These are phyloP conservation scores for Moxostoma hubbsi DNA, from an alignment of 2,797 vertebrate species.

Conservation along the genomic window DNA sequence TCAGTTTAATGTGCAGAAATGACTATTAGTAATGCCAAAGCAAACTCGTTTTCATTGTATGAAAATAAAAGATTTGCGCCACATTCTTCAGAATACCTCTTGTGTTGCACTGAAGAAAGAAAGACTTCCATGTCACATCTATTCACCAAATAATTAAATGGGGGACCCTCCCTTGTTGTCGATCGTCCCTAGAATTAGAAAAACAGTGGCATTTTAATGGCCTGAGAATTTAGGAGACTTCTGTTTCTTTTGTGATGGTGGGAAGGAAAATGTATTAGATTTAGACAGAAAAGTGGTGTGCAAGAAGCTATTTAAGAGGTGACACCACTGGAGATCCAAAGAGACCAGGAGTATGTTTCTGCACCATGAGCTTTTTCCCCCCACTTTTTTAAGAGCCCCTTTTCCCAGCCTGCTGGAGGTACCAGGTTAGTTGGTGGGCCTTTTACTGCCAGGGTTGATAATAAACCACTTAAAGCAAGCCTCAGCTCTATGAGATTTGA, in stretches of 20 bases:
- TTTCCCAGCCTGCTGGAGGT: constrained; percentile 40
- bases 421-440: constrained; percentile 40
- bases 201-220: constrained; percentile 31
- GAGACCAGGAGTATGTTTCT: constrained; percentile 54
- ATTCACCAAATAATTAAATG: constrained; percentile 3
- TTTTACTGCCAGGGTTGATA: constrained; percentile 29
- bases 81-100: neutral
- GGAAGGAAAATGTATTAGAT: constrained; percentile 47
- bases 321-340: constrained; percentile 72
- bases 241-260: constrained; percentile 44
- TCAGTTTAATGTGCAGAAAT: constrained; percentile 4
- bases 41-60: no score
- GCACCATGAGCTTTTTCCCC: constrained; percentile 35
- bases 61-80: neutral
- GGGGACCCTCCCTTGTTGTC: neutral
- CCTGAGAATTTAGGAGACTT: constrained; percentile 25
- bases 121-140: neutral
- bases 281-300: constrained; percentile 61
- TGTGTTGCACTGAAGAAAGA: no score
- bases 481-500: constrained; percentile 3
- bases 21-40: no score
- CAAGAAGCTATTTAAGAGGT: constrained; percentile 74
- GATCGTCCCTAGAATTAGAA: neutral
- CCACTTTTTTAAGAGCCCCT: neutral
- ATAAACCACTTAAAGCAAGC: constrained; percentile 42